These are phyloP conservation scores for Macrosteles quadrilineatus DNA, from an alignment of 1,140 invertebrate genomes.

Conservation along the genomic window DNA sequence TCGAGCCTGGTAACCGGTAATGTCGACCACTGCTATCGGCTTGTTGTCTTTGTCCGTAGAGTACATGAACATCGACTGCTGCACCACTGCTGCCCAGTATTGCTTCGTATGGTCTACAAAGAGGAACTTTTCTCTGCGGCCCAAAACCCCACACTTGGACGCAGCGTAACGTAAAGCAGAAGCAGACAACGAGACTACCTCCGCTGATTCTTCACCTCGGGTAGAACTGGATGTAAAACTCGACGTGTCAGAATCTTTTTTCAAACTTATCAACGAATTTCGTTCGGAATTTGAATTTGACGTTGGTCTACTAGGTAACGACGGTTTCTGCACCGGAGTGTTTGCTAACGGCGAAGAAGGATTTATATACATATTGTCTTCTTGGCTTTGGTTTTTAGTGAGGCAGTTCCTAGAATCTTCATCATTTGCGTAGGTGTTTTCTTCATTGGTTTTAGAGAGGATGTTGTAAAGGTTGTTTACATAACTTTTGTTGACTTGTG, in stretches of 20 bases:
- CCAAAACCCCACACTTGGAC: slow-evolving; percentile 34
- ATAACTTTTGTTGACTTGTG: background rate
- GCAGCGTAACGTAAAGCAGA: slow-evolving; percentile 39
- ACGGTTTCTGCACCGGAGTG: slow-evolving; percentile 6
- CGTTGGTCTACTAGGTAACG: background rate
- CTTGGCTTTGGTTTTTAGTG: background rate
- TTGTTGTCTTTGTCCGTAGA: slow-evolving; percentile 38
- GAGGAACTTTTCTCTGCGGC: slow-evolving; percentile 37
- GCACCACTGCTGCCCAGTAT: slow-evolving; percentile 38
- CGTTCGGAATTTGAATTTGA: slow-evolving; percentile 5
- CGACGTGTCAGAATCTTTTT: slow-evolving; percentile 17
- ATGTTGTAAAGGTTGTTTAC: slow-evolving; percentile 11
- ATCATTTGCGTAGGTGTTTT: background rate
- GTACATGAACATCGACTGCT: slow-evolving; percentile 36
- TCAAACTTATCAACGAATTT: background rate
- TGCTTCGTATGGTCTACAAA: slow-evolving; percentile 38
- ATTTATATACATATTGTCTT: slow-evolving; percentile 8
- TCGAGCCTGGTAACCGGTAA: slow-evolving; percentile 37
- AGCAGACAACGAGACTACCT: slow-evolving; percentile 36
- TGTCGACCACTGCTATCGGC: slow-evolving; percentile 32
- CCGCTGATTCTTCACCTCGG: slow-evolving; percentile 1
- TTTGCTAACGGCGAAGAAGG: slow-evolving; percentile 5
- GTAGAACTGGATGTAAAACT: slow-evolving; percentile 11
- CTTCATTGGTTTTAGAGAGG: background rate
- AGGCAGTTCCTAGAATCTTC: background rate